Evolutionary conservation across 2,797 vertebrate species (phyloP).

Genomic region (Adrianichthys oophorus): DNA sequence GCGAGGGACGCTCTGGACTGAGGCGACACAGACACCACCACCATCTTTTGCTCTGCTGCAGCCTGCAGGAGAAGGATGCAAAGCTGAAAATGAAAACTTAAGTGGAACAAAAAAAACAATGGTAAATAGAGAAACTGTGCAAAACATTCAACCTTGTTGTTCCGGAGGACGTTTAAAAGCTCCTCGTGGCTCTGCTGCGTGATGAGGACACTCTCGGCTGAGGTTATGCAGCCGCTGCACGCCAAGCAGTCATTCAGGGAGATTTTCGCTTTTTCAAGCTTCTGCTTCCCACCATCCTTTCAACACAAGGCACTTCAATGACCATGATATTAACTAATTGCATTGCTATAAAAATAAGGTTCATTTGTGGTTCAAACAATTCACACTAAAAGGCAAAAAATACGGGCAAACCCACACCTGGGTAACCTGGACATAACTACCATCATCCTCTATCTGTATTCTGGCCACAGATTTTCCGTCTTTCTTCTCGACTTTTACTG

Average conservation of each 20-base stretch:
- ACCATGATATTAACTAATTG: too few relatives aligned
- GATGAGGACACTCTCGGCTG: slow-evolving; percentile 92
- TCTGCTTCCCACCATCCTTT: slow-evolving; percentile 86
- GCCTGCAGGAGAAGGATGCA: slow-evolving; percentile 61
- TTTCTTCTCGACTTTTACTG: slow-evolving; percentile 87
- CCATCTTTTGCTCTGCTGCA: slow-evolving; percentile 76
- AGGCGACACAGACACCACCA: slow-evolving; percentile 90
- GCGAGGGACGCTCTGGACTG: slow-evolving; percentile 92
- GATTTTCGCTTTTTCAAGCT: slow-evolving; percentile 91
- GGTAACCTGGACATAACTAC: slow-evolving; percentile 88
- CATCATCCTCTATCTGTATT: slow-evolving; percentile 93
- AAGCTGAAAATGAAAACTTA: too few relatives aligned
- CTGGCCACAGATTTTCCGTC: slow-evolving; percentile 83
- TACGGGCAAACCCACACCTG: slow-evolving; percentile 70
- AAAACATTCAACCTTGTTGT: slow-evolving; percentile 80
- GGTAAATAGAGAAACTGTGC: not conserved
- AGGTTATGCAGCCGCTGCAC: slow-evolving; percentile 96
- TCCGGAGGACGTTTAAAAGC: slow-evolving; percentile 81
- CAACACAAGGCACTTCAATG: not conserved
- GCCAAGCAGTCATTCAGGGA: slow-evolving; percentile 93
- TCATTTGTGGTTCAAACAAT: not conserved
- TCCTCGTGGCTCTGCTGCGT: slow-evolving; percentile 93
- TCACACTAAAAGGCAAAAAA: not conserved
- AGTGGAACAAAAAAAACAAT: not conserved
- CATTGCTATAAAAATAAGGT: not conserved